These are phyloP conservation scores for Hafferia zeledoni DNA, from an alignment of 2,797 vertebrate genomes.

Conservation along the genomic window DNA sequence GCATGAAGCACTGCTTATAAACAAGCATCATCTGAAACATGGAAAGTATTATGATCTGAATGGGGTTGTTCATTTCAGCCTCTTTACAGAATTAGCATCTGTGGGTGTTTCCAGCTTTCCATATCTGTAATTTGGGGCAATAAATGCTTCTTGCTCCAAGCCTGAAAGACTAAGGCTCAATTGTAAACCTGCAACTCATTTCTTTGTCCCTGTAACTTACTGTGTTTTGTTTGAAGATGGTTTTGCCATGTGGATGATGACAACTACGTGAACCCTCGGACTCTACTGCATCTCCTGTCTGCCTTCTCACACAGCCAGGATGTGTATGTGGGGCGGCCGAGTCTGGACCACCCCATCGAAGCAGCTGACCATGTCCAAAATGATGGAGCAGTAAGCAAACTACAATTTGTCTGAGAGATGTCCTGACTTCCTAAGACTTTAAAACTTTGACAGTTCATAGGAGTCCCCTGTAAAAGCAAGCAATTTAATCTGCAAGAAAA, in stretches of 20 bases:
- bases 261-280: constrained; percentile 90
- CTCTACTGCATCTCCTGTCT: constrained; percentile 86
- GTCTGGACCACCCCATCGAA: constrained; percentile 95
- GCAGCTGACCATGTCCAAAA: constrained; percentile 89
- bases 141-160: not conserved
- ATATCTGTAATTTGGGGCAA: not conserved
- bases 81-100: not conserved
- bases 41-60: not conserved
- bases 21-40: not conserved
- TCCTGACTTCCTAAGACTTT: not conserved
- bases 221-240: constrained; percentile 83
- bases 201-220: not conserved
- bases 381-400: constrained; percentile 85
- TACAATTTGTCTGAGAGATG: not conserved
- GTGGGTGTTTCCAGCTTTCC: not conserved
- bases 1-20: not conserved
- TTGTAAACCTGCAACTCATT: not conserved
- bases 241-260: constrained; percentile 99
- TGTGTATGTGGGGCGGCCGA: constrained; percentile 92
- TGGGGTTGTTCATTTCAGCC: not conserved
- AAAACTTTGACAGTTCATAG: not conserved
- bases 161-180: not conserved
- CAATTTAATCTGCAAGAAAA: not conserved
- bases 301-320: constrained; percentile 93
- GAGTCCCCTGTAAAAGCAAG: not conserved